Evolutionary conservation across 2,888 invertebrate species (phyloP).

Genomic region (Drosophila infuscata): DNA sequence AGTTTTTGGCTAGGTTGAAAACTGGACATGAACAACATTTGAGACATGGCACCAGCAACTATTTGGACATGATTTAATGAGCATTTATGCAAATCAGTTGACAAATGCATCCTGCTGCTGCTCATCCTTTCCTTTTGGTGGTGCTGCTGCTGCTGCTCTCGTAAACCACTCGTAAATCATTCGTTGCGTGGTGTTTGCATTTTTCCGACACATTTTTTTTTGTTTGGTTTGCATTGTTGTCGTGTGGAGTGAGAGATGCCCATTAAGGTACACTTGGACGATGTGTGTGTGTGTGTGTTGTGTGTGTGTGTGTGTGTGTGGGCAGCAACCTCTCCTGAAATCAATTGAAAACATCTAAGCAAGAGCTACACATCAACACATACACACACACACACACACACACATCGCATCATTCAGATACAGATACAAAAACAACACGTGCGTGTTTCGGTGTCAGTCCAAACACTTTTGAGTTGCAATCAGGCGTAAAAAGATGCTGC

Average conservation of each 20-base stretch:
- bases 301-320: conserved; percentile 21
- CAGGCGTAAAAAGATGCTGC: conserved; percentile 78
- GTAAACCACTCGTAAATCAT: conserved; percentile 68
- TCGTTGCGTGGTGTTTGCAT: conserved; percentile 48
- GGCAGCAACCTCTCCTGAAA: conserved; percentile 40
- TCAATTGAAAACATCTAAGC: conserved; percentile 39
- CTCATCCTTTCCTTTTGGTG: conserved; percentile 4
- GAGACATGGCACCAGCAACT: conserved; percentile 36
- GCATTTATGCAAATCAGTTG: conserved; percentile 70
- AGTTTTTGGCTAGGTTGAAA: conserved; percentile 25
- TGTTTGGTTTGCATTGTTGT: conserved; percentile 27
- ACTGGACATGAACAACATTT: conserved; percentile 56
- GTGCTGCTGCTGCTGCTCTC: conserved; percentile 5
- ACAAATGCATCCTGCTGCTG: conserved; percentile 45
- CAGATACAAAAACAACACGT: conserved; percentile 12
- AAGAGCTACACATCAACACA: conserved; percentile 18
- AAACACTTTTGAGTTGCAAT: conserved; percentile 69
- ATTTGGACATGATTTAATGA: conserved; percentile 72
- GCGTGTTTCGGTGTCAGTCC: conserved; percentile 37
- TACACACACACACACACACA: conserved; percentile 15
- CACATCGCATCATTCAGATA: conserved; percentile 11
- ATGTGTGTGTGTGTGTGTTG: conserved; percentile 15
- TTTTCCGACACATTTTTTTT: conserved; percentile 37
- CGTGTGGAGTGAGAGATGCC: conserved; percentile 19
- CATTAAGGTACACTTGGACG: conserved; percentile 9